A percentile compares a stretch with the other conserved stretches of the same genome.
Conservation (phyloP, 2,113 vertebrate species). For the Parus major region DNA sequence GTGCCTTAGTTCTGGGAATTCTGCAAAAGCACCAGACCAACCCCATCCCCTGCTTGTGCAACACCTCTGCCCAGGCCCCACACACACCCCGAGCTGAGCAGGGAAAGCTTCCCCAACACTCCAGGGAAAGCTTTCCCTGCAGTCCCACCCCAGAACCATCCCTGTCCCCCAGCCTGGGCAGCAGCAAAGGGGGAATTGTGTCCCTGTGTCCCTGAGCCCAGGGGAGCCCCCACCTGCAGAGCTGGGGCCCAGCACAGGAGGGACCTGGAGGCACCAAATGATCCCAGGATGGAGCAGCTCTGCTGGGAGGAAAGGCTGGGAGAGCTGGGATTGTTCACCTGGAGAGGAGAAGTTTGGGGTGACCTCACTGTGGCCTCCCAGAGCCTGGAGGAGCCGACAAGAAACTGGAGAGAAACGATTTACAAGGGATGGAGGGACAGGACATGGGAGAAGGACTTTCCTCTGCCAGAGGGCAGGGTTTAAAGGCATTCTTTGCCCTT, state of each 20-base stretch:
- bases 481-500: neutral
- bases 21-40: neutral
- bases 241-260: neutral
- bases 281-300: neutral
- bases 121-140: neutral
- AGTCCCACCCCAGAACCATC: neutral
- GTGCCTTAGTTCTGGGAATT: neutral
- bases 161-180: neutral
- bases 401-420: neutral
- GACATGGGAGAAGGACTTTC: neutral
- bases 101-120: neutral
- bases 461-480: neutral
- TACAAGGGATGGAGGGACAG: neutral
- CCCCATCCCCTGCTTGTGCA: neutral
- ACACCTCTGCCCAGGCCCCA: neutral
- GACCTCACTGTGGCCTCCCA: fast-evolving
- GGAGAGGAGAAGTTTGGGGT: neutral
- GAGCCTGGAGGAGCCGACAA: fast-evolving
- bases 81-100: neutral
- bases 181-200: neutral
- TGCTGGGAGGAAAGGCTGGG: neutral
- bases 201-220: neutral
- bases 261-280: neutral
- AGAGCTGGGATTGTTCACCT: neutral
- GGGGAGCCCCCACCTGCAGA: neutral